Conservation (phyloP, 2,113 vertebrate genomes). For the Eira barbara region DNA sequence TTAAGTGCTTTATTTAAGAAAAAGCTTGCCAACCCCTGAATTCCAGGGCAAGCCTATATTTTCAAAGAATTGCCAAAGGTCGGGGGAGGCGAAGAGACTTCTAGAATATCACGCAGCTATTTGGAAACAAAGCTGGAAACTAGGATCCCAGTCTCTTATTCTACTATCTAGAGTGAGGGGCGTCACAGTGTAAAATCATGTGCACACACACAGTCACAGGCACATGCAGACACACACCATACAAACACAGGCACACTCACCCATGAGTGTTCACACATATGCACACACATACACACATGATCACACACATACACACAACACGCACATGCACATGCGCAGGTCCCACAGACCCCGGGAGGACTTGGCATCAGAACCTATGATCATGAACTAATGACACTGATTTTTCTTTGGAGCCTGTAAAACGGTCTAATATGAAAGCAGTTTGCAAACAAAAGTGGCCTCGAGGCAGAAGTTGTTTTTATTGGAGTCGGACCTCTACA, state of each 20-base stretch:
- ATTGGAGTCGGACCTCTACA: neutral
- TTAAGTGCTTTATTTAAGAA: neutral
- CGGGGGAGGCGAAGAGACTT: neutral
- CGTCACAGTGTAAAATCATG: neutral
- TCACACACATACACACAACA: too few relatives aligned
- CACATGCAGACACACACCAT: fast-evolving
- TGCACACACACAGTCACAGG: too few relatives aligned
- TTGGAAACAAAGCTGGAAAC: neutral
- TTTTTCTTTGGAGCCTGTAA: neutral
- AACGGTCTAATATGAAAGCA: too few relatives aligned
- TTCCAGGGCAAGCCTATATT: neutral
- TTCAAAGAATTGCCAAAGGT: neutral
- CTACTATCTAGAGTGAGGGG: neutral
- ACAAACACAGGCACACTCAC: neutral
- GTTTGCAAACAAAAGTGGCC: neutral
- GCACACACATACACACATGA: too few relatives aligned
- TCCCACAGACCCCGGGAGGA: neutral
- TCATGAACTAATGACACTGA: neutral
- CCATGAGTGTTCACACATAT: neutral
- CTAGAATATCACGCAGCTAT: neutral
- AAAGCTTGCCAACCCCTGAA: neutral
- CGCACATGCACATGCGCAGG: neutral
- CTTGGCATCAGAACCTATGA: too few relatives aligned
- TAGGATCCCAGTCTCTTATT: neutral
- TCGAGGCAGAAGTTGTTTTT: neutral